Evolutionary conservation across 2,797 vertebrate genomes (phyloP), one percentile per base, ranked within the genome.

Genomic region (Hypotaenidia okinawae): DNA sequence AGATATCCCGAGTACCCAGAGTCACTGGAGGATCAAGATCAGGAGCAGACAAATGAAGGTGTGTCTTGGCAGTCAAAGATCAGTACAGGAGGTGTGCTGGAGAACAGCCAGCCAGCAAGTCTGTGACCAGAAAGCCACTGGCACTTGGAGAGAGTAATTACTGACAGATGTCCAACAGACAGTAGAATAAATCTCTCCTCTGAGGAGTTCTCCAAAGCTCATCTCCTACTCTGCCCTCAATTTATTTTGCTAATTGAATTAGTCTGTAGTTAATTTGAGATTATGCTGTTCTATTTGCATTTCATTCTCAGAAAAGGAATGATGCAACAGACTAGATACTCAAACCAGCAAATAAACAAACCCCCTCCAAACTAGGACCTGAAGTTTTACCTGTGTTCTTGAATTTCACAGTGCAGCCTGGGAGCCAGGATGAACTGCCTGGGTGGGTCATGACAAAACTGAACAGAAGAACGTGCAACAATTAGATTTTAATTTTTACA

Each of bases 191-290:
- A 68, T 18, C 61, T 77, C 63, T 80, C 39, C 72, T 66, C 55
- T 69, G 28, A 82, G 39, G n/a, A 41, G 30, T 54, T 84, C 76
- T 77, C 79, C 64, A 77, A 49, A 76, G 37, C 47, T 73, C 70
- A 78, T 39, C 63, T 82, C 54, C 63, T 58, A 21, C 51, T 69
- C 61, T 52, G 73, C 75, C 43, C 75, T 80, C 63, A 30, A 11
- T 81, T 78, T 89, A 70, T 70, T 89, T 74, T 85, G 32, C 64
- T 91, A 83, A 92, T 45, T 87, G 72, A 84, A 87, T 89, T 78
- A 66, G 14, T 21, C 37, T 57, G 63, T 35, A 11, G 74, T 84
- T 96, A 87, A 66, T 69, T 73, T 61, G 51, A 63, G 67, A 51
- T 25, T 4, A 55, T 23, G 39, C 17, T 37, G 33, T 22, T 89